A percentile compares a stretch with the other conserved stretches of the same genome.
Conservation (phyloP, 1,140 invertebrate genomes). For the Charaxes varanes region DNA sequence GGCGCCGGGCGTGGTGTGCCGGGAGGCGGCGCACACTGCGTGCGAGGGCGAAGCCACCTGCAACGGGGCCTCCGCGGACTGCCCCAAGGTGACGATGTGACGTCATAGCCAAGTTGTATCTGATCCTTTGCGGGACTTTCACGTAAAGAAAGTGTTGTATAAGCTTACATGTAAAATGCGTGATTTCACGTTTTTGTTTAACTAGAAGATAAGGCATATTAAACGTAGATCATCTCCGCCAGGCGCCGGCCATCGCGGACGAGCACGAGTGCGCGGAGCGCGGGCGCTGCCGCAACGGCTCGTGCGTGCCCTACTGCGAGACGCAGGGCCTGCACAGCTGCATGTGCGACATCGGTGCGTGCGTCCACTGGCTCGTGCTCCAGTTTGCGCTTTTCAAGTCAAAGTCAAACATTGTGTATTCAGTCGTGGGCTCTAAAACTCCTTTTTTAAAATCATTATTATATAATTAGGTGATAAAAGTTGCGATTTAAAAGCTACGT, state of each 20-base stretch:
- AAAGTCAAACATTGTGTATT: no score
- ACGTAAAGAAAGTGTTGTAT: not conserved
- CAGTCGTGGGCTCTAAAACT: no score
- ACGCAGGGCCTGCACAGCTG: constrained; percentile 93
- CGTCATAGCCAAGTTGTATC: not conserved
- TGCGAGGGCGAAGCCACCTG: constrained; percentile 92
- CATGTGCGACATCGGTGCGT: constrained; percentile 93
- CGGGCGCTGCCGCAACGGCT: constrained; percentile 88
- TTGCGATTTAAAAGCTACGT: no score
- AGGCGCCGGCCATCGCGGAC: constrained; percentile 90
- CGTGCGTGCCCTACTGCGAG: constrained; percentile 95
- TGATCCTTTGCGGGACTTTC: not conserved
- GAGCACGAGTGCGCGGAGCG: constrained; percentile 91
- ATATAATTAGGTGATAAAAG: no score
- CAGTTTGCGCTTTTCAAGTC: no score
- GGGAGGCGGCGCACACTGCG: constrained; percentile 90
- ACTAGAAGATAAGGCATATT: no score
- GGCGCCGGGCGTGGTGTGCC: constrained; percentile 85
- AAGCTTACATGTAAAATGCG: no score
- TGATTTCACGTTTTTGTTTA: no score
- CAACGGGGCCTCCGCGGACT: constrained; percentile 68
- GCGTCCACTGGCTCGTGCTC: no score
- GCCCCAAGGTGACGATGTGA: constrained; percentile 67
- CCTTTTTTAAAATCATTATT: no score
- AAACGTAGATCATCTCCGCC: constrained; percentile 34